Percentiles rank a stretch among this genome's conserved stretches.
These are phyloP conservation scores for Megaleporinus macrocephalus DNA, from an alignment of 2,113 vertebrate genomes.

Conservation along the genomic window DNA sequence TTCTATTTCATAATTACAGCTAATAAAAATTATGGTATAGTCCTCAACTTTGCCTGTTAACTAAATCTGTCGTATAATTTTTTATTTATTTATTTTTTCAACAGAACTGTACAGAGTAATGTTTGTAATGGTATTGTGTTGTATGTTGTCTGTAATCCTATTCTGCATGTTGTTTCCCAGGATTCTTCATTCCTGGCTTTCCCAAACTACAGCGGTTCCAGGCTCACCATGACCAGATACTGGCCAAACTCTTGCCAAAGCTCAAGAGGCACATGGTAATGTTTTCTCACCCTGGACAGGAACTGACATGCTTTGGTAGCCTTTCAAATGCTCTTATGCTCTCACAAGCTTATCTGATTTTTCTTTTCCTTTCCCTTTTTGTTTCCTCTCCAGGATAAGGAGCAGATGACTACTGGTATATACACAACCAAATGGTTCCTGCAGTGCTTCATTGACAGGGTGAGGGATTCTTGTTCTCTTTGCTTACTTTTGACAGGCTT, in stretches of 20 bases:
- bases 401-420: constrained; percentile 91
- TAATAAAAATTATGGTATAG: too few relatives aligned
- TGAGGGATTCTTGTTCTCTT: constrained; percentile 67
- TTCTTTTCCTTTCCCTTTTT: not conserved
- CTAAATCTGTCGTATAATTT: not conserved
- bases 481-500: not conserved
- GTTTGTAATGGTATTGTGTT: not conserved
- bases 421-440: constrained; percentile 97
- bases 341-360: not conserved
- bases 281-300: not conserved
- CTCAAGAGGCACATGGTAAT: constrained; percentile 89
- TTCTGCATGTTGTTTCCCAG: constrained; percentile 53
- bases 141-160: not conserved
- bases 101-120: not conserved
- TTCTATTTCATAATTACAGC: not conserved
- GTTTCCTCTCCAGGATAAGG: constrained; percentile 81
- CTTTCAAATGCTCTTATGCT: not conserved
- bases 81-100: not conserved
- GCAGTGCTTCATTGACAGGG: constrained; percentile 93
- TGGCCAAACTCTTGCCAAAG: constrained; percentile 88
- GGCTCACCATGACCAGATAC: constrained; percentile 88
- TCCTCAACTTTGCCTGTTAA: too few relatives aligned
- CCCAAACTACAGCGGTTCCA: constrained; percentile 92
- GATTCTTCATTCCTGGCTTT: constrained; percentile 92
- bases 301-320: not conserved